phyloP scores from a whole-genome alignment of 2,888 invertebrate species.

The Habrosyne pyritoides region DNA sequence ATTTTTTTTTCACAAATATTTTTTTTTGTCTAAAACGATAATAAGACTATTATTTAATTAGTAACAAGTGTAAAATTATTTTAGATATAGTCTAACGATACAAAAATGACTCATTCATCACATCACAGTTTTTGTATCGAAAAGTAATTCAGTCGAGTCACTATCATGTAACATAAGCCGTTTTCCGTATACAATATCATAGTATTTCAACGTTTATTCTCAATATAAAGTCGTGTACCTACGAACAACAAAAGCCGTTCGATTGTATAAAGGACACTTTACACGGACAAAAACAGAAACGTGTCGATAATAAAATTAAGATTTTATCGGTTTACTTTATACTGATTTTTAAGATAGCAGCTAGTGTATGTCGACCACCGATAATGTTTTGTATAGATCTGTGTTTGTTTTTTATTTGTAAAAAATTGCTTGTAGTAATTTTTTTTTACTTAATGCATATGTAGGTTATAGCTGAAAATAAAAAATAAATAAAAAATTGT shows the following conservation, averaged over 20 bases:
- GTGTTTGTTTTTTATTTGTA: background rate
- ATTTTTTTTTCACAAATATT: background rate
- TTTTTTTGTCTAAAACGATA: too few relatives aligned
- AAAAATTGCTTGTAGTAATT: background rate
- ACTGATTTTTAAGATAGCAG: conserved; percentile 1
- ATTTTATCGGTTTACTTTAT: conserved; percentile 37
- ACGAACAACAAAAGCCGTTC: conserved; percentile 34
- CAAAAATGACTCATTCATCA: background rate
- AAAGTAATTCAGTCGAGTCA: background rate
- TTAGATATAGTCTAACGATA: background rate
- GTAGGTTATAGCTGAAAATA: background rate
- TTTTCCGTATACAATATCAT: background rate
- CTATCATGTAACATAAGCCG: background rate
- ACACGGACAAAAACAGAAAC: conserved; percentile 39
- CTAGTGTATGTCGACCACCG: background rate
- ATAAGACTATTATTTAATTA: background rate
- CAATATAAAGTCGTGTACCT: background rate
- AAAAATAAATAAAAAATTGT: too few relatives aligned
- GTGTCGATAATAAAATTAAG: conserved; percentile 36
- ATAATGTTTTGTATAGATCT: background rate
- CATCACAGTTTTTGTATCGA: background rate
- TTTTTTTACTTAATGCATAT: background rate
- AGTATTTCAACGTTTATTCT: background rate
- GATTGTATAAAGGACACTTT: conserved; percentile 38
- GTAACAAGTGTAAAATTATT: background rate